Base-by-base conservation (phyloP, 2,797 vertebrate species). In the Semotilus atromaculatus region DNA sequence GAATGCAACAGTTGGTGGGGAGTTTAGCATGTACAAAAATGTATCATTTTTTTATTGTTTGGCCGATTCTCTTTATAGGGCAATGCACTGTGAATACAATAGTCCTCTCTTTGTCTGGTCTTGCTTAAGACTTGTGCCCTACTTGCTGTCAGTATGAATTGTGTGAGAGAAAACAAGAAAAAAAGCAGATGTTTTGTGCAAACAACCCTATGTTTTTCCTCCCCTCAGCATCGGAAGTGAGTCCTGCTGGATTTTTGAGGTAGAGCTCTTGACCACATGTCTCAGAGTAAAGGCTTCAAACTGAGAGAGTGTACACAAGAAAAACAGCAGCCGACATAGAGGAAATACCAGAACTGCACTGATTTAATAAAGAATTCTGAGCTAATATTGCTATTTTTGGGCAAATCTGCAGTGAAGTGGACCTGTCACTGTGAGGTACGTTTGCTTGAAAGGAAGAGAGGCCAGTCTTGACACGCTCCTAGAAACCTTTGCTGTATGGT, bases 271-370 rank as follows among this genome's bases (percentile, higher is more conserved):
- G 85, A 90, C 89, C 90, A 85, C 89, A 88, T 29, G 87, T 81
- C 84, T 90, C 79, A 83, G 45, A 85, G 85, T 89, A 48, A 83
- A 85, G 64, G 82, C 75, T 68, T 84, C 85, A 87, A 88, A 74
- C 89, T 83, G 80, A 82, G 66, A 86, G 82, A 40, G 81, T 77
- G 72, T 38, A 58, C 40, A 76, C 80, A 55, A 71, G 78, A 83
- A 68, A 81, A 86, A 62, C 34, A 82, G 43, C 70, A 85, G 83
- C 64, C 34, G 84, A 60, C 84, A 75, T 40, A 76, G 81, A 89
- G 90, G 89, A 92, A 91, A 90, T 91, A 85, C 88, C 88, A 88
- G 81, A 74, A 75, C 83, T 81, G 83, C 81, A 89, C 51, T 89
- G 87, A 86, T 89, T 91, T 89, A 90, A 88, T 89, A 87, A 86